These are phyloP conservation scores for Branchipolynoe longqiensis DNA, from an alignment of 2,888 invertebrate species.

Conservation along the genomic window DNA sequence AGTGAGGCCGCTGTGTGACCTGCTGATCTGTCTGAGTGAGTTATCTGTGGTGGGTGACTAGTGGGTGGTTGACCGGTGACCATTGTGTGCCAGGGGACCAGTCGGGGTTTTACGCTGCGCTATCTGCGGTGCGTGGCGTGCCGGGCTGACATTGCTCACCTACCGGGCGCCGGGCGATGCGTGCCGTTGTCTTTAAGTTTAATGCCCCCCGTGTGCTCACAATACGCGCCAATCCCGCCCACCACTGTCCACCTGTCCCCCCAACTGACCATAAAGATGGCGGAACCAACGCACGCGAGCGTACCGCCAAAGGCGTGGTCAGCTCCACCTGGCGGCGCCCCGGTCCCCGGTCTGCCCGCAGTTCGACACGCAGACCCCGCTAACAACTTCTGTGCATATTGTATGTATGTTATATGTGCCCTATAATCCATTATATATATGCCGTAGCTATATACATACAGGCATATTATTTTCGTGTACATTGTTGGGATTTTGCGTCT, in stretches of 20 bases:
- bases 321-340: neutral
- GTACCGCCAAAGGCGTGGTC: neutral
- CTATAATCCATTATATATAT: too few relatives aligned
- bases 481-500: too few relatives aligned
- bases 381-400: neutral
- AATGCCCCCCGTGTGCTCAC: neutral
- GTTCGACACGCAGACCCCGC: neutral
- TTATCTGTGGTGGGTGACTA: neutral
- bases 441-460: too few relatives aligned
- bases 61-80: neutral
- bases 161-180: too few relatives aligned
- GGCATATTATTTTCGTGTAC: too few relatives aligned
- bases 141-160: neutral
- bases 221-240: neutral
- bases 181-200: neutral
- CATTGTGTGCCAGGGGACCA: neutral
- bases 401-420: too few relatives aligned
- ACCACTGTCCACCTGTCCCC: neutral
- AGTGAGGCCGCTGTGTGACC: neutral
- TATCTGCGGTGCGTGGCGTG: neutral
- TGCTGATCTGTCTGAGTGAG: conserved; percentile 4
- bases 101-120: neutral
- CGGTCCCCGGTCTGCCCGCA: neutral
- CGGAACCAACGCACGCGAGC: conserved; percentile 9
- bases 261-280: neutral